These are phyloP conservation scores for Nettapus auritus DNA, from an alignment of 2,113 vertebrate genomes.

Conservation along the genomic window DNA sequence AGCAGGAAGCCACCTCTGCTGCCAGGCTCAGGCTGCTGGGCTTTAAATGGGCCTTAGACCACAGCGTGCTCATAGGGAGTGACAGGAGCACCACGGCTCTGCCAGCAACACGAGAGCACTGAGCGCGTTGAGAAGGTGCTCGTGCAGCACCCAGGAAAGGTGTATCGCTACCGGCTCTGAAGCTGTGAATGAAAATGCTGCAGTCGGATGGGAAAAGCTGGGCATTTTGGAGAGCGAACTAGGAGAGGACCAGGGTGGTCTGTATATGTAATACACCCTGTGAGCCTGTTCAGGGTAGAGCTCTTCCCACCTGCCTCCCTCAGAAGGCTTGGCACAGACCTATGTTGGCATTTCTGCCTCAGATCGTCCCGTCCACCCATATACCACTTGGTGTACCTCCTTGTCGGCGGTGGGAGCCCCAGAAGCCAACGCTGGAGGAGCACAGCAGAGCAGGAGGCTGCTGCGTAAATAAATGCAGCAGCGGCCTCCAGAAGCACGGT, in stretches of 20 bases:
- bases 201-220: background rate
- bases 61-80: background rate
- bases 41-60: background rate
- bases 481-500: background rate
- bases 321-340: background rate
- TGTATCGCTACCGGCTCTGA: background rate
- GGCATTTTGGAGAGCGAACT: background rate
- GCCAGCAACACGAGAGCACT: background rate
- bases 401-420: background rate
- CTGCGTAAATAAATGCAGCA: background rate
- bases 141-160: background rate
- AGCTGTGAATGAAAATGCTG: background rate
- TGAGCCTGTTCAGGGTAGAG: background rate
- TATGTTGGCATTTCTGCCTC: background rate
- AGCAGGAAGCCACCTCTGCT: background rate
- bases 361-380: fast-evolving
- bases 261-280: background rate
- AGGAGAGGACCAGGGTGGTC: fast-evolving
- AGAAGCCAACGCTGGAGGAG: background rate
- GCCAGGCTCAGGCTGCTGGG: background rate
- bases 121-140: fast-evolving
- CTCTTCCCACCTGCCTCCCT: background rate
- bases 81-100: background rate
- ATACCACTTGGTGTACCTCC: background rate
- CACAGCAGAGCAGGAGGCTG: background rate